Percentiles rank a stretch among this genome's conserved stretches.
phyloP scores from a whole-genome alignment of 1,140 invertebrate species.

The Diorhabda elongata region DNA sequence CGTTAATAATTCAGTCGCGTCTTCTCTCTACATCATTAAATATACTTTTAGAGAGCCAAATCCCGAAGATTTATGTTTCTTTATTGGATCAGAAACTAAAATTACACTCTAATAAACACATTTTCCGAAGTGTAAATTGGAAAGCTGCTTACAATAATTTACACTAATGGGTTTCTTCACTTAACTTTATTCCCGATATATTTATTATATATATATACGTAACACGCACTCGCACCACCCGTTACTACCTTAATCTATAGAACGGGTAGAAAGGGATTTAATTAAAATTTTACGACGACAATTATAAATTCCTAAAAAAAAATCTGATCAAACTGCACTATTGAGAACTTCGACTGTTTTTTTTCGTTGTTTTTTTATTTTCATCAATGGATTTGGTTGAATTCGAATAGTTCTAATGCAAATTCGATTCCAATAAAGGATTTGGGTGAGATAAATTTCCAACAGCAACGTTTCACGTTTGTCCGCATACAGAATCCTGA shows the following conservation, averaged over 20 bases:
- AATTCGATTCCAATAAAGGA: too few relatives aligned
- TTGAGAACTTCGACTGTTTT: too few relatives aligned
- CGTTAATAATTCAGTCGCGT: not conserved
- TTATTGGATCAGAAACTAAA: slow-evolving; percentile 3
- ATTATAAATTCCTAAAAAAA: too few relatives aligned
- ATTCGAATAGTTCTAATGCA: too few relatives aligned
- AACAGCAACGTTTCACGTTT: too few relatives aligned
- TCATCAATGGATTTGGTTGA: too few relatives aligned
- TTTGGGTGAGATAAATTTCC: too few relatives aligned
- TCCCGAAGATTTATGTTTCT: not conserved
- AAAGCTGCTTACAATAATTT: slow-evolving; percentile 1
- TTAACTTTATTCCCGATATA: not conserved
- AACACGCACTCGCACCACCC: not conserved
- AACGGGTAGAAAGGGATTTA: too few relatives aligned
- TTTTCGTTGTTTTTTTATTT: too few relatives aligned
- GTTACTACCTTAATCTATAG: not conserved
- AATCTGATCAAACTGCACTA: too few relatives aligned
- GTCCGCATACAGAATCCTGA: too few relatives aligned
- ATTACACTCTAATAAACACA: not conserved
- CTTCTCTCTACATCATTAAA: not conserved
- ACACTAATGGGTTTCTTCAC: slow-evolving; percentile 1
- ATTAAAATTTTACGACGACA: too few relatives aligned
- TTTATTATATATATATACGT: not conserved
- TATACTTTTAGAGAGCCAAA: not conserved
- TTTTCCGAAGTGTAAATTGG: not conserved